A percentile compares a stretch with the other conserved stretches of the same genome.
Conservation (phyloP, 2,888 invertebrate genomes). For the Venusia cambrica region DNA sequence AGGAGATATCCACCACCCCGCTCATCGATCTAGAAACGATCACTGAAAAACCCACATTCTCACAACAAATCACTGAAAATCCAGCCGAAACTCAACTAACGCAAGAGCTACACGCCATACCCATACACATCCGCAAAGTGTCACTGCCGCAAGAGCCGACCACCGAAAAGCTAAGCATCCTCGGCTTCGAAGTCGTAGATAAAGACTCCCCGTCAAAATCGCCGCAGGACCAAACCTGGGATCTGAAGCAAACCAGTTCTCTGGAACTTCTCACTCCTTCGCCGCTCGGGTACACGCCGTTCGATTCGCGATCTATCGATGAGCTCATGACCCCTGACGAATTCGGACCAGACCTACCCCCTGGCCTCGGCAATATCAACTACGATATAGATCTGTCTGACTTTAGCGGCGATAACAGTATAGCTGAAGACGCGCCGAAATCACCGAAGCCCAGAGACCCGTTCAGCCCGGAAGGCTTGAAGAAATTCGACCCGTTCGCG, state of each 20-base stretch:
- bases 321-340: constrained; percentile 83
- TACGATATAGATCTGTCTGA: constrained; percentile 90
- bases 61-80: constrained; percentile 1
- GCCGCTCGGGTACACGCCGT: constrained; percentile 77
- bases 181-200: constrained; percentile 57
- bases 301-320: constrained; percentile 81
- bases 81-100: constrained; percentile 1
- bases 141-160: constrained; percentile 27
- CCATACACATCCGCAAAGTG: constrained; percentile 25
- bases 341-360: constrained; percentile 70
- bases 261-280: constrained; percentile 82
- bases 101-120: constrained; percentile 10
- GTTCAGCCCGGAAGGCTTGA: constrained; percentile 76
- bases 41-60: constrained; percentile 18
- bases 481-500: constrained; percentile 76
- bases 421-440: constrained; percentile 77
- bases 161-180: constrained; percentile 51
- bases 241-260: constrained; percentile 59
- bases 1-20: constrained; percentile 43
- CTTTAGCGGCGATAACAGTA: constrained; percentile 86
- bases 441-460: constrained; percentile 68
- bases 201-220: constrained; percentile 58
- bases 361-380: constrained; percentile 85
- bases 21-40: constrained; percentile 49
- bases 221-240: constrained; percentile 56